These are phyloP conservation scores for Notiomystis cincta DNA, from an alignment of 2,113 vertebrate species.

Conservation along the genomic window DNA sequence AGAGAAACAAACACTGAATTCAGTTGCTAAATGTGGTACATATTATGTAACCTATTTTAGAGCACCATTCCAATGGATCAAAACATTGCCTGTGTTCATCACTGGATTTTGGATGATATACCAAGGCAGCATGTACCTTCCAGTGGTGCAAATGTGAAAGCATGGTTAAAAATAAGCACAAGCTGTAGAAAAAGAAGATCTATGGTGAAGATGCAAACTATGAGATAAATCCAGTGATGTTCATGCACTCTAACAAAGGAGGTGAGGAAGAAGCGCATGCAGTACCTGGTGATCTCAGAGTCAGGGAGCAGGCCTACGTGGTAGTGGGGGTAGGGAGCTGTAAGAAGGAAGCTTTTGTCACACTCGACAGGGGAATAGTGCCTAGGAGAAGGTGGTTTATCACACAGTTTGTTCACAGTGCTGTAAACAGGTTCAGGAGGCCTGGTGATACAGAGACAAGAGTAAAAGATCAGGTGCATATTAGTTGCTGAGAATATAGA, in stretches of 20 bases:
- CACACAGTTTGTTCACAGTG: conserved; percentile 99
- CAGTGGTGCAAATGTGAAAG: conserved; percentile 27
- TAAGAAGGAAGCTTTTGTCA: conserved; percentile 94
- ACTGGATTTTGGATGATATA: conserved; percentile 54
- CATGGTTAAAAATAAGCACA: conserved; percentile 49
- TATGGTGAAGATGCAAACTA: neutral
- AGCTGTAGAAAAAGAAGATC: conserved; percentile 22
- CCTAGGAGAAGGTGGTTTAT: conserved; percentile 91
- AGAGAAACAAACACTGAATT: neutral
- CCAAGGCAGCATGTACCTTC: neutral
- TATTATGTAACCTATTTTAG: neutral
- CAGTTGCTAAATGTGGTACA: neutral
- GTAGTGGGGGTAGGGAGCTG: conserved; percentile 90
- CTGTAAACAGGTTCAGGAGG: conserved; percentile 98
- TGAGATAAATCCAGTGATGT: conserved; percentile 28
- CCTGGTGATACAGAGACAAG: conserved; percentile 82
- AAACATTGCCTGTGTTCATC: conserved; percentile 9
- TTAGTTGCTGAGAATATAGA: conserved; percentile 14
- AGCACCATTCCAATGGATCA: conserved; percentile 47
- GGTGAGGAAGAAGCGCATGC: conserved; percentile 73
- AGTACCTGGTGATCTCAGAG: conserved; percentile 94
- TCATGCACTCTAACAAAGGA: conserved; percentile 60
- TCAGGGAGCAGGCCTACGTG: conserved; percentile 93
- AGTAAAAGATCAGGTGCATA: conserved; percentile 64
- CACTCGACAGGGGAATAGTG: conserved; percentile 94